Percentiles rank a stretch among this genome's conserved stretches.
Conservation (phyloP, 2,797 vertebrate species). For the Poeciliopsis presidionis region DNA sequence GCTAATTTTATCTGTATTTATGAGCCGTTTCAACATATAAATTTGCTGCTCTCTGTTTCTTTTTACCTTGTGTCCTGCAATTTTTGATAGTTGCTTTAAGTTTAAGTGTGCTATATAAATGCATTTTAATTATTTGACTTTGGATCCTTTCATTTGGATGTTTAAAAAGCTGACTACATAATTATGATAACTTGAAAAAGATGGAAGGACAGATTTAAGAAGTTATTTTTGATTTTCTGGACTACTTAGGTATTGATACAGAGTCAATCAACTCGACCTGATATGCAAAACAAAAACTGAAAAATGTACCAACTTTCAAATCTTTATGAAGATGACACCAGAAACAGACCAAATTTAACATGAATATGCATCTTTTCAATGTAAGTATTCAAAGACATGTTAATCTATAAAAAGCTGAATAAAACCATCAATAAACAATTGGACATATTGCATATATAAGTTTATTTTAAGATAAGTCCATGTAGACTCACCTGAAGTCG, state of each 20-base stretch:
- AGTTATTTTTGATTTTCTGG: neutral
- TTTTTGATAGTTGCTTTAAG: neutral
- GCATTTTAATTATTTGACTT: neutral
- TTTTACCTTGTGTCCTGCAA: neutral
- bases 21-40: neutral
- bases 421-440: neutral
- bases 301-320: neutral
- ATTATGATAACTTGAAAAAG: neutral
- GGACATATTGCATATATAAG: too few species aligned
- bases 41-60: neutral
- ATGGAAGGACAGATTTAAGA: neutral
- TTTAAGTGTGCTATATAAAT: neutral
- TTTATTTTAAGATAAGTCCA: neutral
- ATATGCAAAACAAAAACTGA: neutral
- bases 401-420: neutral
- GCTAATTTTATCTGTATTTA: neutral
- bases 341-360: neutral
- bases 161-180: neutral
- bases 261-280: neutral
- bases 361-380: neutral
- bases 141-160: neutral
- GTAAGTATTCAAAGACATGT: neutral
- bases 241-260: neutral
- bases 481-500: conserved; percentile 87
- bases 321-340: neutral